Evolutionary conservation across 2,797 vertebrate species (phyloP).

Genomic region (Semotilus atromaculatus): DNA sequence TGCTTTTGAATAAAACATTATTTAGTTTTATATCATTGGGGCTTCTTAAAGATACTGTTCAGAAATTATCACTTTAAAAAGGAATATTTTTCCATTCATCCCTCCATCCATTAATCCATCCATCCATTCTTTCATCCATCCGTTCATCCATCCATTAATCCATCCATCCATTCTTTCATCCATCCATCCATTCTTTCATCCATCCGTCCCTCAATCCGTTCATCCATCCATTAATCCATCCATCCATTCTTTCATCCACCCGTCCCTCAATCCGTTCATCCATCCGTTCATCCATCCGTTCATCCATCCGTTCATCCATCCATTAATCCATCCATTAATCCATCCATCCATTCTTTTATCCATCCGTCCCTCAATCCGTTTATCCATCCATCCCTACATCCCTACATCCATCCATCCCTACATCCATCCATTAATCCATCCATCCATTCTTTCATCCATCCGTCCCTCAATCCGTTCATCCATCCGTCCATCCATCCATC

Average conservation of each 20-base stretch:
- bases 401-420: accelerated
- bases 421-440: no score
- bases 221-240: no score
- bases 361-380: no score
- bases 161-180: no score
- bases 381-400: no score
- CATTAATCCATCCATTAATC: accelerated
- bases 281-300: accelerated
- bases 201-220: no score
- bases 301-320: no score
- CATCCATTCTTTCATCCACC: accelerated
- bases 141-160: accelerated
- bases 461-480: no score
- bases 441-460: no score
- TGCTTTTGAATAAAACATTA: not conserved
- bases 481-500: accelerated
- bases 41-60: not conserved
- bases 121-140: accelerated
- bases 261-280: no score
- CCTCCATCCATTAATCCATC: accelerated
- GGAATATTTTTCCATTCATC: not conserved
- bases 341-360: no score
- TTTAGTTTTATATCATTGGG: not conserved
- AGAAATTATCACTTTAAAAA: not conserved
- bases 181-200: not conserved